Percentiles rank a stretch among this genome's conserved stretches.
phyloP scores from a whole-genome alignment of 2,888 invertebrate species.

The Crioceris asparagi region DNA sequence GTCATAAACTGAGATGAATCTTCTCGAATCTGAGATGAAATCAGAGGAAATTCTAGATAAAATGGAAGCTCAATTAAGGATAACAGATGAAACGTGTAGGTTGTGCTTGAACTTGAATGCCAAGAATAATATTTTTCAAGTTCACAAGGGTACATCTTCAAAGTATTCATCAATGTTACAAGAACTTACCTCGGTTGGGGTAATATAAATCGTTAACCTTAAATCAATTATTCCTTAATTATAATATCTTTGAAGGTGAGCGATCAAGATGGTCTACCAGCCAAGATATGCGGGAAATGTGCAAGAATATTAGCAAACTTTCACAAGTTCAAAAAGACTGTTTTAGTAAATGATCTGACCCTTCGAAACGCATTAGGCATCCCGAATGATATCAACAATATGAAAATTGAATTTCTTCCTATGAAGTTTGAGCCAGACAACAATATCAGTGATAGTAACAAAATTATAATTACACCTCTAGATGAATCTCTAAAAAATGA shows the following conservation, averaged over 20 bases:
- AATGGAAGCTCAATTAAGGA: background rate
- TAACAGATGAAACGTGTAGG: slow-evolving; percentile 1
- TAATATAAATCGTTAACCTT: slow-evolving; percentile 9
- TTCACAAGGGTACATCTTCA: slow-evolving; percentile 15
- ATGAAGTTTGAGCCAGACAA: slow-evolving; percentile 3
- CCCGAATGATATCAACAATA: background rate
- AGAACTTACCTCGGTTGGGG: slow-evolving; percentile 20
- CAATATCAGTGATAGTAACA: slow-evolving; percentile 3
- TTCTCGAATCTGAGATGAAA: too few species aligned
- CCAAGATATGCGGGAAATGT: slow-evolving; percentile 24
- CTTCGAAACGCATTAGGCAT: slow-evolving; percentile 14
- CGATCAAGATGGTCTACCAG: slow-evolving; percentile 21
- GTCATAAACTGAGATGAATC: too few species aligned
- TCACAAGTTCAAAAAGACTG: slow-evolving; percentile 21
- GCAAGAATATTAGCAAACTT: slow-evolving; percentile 18
- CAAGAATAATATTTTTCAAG: background rate
- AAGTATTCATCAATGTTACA: slow-evolving; percentile 21
- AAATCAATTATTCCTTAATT: slow-evolving; percentile 1
- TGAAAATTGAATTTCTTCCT: too few species aligned
- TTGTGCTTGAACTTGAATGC: background rate
- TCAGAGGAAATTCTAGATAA: too few species aligned
- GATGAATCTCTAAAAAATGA: slow-evolving; percentile 6
- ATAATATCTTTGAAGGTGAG: slow-evolving; percentile 17
- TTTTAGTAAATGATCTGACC: slow-evolving; percentile 19
- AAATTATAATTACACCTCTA: too few species aligned